phyloP scores from a whole-genome alignment of 2,888 invertebrate species.

The Thereva nobilitata region DNA sequence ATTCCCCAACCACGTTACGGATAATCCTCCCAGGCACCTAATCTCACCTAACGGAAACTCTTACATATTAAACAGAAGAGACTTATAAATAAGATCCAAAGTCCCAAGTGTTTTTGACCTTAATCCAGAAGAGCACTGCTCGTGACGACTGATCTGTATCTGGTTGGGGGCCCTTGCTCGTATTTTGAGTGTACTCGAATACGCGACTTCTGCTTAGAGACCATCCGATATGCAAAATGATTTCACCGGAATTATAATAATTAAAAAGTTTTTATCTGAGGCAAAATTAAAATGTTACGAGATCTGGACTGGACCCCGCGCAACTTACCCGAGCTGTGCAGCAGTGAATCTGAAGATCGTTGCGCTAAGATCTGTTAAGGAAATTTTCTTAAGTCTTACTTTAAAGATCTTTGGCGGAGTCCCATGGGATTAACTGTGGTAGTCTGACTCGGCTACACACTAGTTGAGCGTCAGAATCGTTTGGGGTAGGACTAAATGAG shows the following conservation, averaged over 20 bases:
- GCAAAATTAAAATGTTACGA: conserved; percentile 41
- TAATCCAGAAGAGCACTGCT: conserved; percentile 39
- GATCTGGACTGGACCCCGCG: conserved; percentile 10
- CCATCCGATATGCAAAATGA: conserved; percentile 41
- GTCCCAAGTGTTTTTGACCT: conserved; percentile 42
- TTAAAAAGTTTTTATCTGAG: conserved; percentile 39
- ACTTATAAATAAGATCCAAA: conserved; percentile 15
- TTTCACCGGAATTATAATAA: conserved; percentile 42
- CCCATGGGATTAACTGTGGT: no score
- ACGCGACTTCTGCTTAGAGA: conserved; percentile 7
- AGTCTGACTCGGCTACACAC: conserved; percentile 1
- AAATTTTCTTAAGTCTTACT: conserved; percentile 12
- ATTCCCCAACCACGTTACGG: conserved; percentile 17
- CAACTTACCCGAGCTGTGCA: not conserved
- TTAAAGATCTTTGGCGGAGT: conserved; percentile 2
- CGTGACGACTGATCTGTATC: conserved; percentile 43
- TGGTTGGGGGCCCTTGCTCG: conserved; percentile 23
- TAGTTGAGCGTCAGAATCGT: not conserved
- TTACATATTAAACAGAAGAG: conserved; percentile 13
- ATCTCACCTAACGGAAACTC: conserved; percentile 12
- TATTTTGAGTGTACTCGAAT: conserved; percentile 18
- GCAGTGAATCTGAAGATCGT: conserved; percentile 8
- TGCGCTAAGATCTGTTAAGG: conserved; percentile 12
- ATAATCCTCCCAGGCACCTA: conserved; percentile 16
- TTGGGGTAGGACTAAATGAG: conserved; percentile 11